Evolutionary conservation across 2,113 vertebrate genomes (phyloP).

Genomic region (Lagopus muta): DNA sequence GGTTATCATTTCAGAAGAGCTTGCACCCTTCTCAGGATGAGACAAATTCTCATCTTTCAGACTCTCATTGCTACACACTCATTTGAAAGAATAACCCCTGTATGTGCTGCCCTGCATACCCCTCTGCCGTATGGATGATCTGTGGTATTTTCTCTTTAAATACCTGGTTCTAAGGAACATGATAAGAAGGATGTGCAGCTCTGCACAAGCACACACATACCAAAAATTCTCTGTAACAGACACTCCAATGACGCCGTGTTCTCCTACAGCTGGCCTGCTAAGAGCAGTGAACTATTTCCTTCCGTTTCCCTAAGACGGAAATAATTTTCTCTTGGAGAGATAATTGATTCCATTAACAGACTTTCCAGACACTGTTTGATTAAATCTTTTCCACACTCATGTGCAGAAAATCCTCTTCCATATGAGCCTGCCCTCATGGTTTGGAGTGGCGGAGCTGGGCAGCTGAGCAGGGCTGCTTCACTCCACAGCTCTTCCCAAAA

Average conservation of each 20-base stretch:
- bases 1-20: background rate
- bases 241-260: background rate
- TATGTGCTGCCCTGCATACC: background rate
- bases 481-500: background rate
- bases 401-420: background rate
- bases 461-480: background rate
- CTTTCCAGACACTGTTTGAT: background rate
- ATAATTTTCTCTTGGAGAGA: background rate
- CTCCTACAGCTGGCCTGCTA: background rate
- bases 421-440: fast-evolving
- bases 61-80: background rate
- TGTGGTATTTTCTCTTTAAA: background rate
- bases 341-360: background rate
- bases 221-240: background rate
- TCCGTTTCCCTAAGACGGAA: background rate
- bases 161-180: background rate
- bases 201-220: background rate
- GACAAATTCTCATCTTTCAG: background rate
- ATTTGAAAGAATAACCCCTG: background rate
- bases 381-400: background rate
- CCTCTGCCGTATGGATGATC: background rate
- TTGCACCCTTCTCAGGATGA: background rate
- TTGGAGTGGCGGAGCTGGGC: background rate
- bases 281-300: background rate
- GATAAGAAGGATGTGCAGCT: background rate